These are phyloP conservation scores for Agrotis puta DNA, from an alignment of 2,888 invertebrate species.

Conservation along the genomic window DNA sequence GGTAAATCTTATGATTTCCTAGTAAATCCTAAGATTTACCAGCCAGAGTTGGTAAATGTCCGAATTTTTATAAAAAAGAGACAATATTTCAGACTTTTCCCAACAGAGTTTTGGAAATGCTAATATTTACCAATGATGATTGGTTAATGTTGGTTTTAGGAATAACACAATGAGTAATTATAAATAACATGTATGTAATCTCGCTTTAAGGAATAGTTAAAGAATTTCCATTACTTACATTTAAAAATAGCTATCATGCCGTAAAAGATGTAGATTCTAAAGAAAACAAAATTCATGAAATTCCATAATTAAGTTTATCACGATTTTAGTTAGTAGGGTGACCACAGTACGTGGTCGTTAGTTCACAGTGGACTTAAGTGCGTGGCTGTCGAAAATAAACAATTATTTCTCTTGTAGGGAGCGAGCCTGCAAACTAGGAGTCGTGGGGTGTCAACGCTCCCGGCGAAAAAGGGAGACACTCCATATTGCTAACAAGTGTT, in stretches of 20 bases:
- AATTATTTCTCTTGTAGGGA: conserved; percentile 87
- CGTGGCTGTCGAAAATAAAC: conserved; percentile 88
- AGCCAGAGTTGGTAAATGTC: no score
- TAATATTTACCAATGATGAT: no score
- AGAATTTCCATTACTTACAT: no score
- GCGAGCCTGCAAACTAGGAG: conserved; percentile 77
- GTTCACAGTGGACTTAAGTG: conserved; percentile 77
- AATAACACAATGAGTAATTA: no score
- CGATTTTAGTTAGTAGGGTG: conserved; percentile 49
- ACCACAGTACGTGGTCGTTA: conserved; percentile 76
- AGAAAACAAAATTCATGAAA: conserved; percentile 64
- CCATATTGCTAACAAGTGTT: conserved; percentile 20
- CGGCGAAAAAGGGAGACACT: conserved; percentile 65
- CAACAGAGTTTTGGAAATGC: no score
- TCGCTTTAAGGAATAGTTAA: not conserved
- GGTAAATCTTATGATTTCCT: no score
- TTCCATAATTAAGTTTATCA: conserved; percentile 66
- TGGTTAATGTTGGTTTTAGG: no score
- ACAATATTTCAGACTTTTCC: no score
- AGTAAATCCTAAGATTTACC: no score
- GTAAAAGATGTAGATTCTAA: conserved; percentile 26
- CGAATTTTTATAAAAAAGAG: no score
- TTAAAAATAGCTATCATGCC: not conserved
- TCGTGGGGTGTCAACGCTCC: conserved; percentile 75
- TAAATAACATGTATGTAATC: not conserved